A percentile compares a stretch with the other conserved stretches of the same genome.
Conservation (phyloP, 2,113 vertebrate genomes). For the Macaca nemestrina region DNA sequence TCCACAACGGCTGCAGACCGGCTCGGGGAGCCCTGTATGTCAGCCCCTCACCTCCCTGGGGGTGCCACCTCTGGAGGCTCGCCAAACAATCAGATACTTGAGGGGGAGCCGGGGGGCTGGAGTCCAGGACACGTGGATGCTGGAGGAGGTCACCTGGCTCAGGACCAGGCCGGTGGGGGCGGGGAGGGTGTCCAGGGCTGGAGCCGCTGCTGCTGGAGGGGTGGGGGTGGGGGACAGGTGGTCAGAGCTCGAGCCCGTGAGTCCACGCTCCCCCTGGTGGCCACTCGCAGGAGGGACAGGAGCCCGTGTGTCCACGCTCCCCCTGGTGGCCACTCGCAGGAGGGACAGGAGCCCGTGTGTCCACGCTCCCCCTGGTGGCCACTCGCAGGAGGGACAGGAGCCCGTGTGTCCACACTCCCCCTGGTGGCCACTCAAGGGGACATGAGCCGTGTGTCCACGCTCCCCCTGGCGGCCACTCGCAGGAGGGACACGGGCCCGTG, state of each 20-base stretch:
- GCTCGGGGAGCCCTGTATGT: background rate
- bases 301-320: background rate
- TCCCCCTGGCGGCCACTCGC: background rate
- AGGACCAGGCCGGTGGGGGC: slow-evolving; percentile 89
- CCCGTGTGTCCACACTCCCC: too few relatives aligned
- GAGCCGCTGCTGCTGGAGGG: slow-evolving; percentile 6
- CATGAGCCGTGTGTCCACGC: too few relatives aligned
- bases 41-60: slow-evolving; percentile 89
- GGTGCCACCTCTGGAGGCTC: slow-evolving; percentile 87
- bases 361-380: background rate
- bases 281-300: background rate
- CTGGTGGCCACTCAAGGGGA: too few relatives aligned
- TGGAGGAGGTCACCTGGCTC: slow-evolving; percentile 89
- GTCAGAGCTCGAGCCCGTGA: background rate
- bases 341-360: background rate
- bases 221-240: background rate
- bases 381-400: background rate
- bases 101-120: slow-evolving; percentile 80
- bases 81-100: slow-evolving; percentile 91
- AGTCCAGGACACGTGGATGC: slow-evolving; percentile 91
- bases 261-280: background rate
- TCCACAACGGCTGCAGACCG: rapidly evolving
- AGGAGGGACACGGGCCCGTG: background rate
- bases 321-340: background rate
- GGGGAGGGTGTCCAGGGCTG: slow-evolving; percentile 77